These are phyloP conservation scores for Oplegnathus fasciatus DNA, from an alignment of 2,113 vertebrate genomes.

Conservation along the genomic window DNA sequence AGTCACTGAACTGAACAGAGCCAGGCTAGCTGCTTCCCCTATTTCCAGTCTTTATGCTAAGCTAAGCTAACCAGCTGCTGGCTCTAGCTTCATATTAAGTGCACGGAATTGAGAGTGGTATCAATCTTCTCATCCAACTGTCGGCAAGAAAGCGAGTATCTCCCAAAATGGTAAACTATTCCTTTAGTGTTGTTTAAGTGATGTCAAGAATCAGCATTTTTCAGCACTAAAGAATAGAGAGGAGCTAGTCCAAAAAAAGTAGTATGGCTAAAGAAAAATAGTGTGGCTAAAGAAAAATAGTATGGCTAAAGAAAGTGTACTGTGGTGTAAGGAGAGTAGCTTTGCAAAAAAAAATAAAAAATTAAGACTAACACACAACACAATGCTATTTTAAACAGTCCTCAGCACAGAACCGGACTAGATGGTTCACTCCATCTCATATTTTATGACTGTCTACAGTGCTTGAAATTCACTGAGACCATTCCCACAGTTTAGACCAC, in stretches of 20 bases:
- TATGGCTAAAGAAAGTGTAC: not conserved
- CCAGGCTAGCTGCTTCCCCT: not conserved
- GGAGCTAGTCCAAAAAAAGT: too few species aligned
- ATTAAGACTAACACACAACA: not conserved
- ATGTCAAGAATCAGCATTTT: not conserved
- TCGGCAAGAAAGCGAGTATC: not conserved
- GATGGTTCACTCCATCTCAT: not conserved
- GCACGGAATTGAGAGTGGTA: not conserved
- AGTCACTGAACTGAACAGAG: not conserved
- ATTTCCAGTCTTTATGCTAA: constrained; percentile 12
- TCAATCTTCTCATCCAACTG: not conserved
- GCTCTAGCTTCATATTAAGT: not conserved
- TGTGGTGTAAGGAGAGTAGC: not conserved
- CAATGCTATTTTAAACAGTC: constrained; percentile 21
- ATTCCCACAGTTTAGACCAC: constrained; percentile 33
- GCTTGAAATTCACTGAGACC: not conserved
- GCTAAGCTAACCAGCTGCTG: not conserved
- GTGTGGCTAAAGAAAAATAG: too few species aligned
- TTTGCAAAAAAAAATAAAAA: not conserved
- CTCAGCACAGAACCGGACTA: not conserved
- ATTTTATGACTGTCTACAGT: too few species aligned
- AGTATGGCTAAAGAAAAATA: too few species aligned
- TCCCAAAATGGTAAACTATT: not conserved
- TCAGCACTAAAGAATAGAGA: not conserved
- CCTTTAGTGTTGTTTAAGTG: not conserved